Evolutionary conservation across 2,113 vertebrate genomes (phyloP), one percentile per base, ranked within the genome.

Genomic region (Geothlypis trichas): DNA sequence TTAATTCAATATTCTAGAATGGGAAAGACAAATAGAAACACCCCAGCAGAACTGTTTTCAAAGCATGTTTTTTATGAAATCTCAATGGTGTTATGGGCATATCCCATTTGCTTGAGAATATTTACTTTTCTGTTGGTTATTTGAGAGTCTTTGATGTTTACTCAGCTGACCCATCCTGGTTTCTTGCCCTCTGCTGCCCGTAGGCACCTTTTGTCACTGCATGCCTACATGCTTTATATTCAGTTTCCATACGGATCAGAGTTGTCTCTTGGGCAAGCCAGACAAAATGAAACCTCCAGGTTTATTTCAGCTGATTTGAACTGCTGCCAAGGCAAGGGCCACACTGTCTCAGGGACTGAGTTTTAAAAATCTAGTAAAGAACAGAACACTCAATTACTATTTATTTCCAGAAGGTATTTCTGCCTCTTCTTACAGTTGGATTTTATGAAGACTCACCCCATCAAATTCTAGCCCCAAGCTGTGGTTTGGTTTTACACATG

Each of bases 71-170:
- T 78, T 58, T 74, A 84, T 84, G 73, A 94, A 94, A 92, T 80
- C 63, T 93, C 83, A 61, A 9, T 33, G 79, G 71, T 62, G 35
- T 74, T 95, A 81, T 65, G 77, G 90, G 80, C 58, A 93, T 93
- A 93, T 77, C 72, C 58, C 68, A 87, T 78, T 87, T 92, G 58
- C 80, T 68, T 69, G 79, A 87, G 92, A 91, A 92, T 87, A 92
- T 95, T 94, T 93, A 73, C 87, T 89, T 93, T 94, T 87, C 77
- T 68, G 76, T 72, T 74, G 82, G 78, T 93, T 94, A 92, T 96
- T 66, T 63, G 55, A 81, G 72, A 92, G 51, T 37, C 90, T 95
- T 90, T 92, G 85, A 90, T 93, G 81, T 95, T 94, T 96, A 87
- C 83, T 94, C 92, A 94, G 89, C 87, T 95, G 95, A 93, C 58